phyloP scores from a whole-genome alignment of 64 coral and sea anemone genomes.

The Porites lutea region DNA sequence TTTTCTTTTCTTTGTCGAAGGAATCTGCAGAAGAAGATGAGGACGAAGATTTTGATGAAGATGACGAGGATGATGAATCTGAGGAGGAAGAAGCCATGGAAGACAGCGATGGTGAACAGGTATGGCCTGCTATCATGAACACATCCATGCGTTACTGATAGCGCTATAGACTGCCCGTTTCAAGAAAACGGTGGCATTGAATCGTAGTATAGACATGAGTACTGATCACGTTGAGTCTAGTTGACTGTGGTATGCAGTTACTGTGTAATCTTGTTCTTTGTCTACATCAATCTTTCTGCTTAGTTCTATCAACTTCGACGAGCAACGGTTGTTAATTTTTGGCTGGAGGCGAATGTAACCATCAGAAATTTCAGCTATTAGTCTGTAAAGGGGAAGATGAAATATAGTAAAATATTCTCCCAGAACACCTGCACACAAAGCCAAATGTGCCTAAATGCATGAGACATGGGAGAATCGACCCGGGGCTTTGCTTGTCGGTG shows the following conservation, averaged over 20 bases:
- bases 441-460: too few species aligned
- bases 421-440: too few species aligned
- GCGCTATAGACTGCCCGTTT: background rate
- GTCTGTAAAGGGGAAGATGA: background rate
- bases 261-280: background rate
- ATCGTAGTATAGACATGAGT: too few species aligned
- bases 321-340: background rate
- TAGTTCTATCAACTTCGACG: background rate
- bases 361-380: background rate
- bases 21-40: conserved; percentile 40
- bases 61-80: conserved; percentile 22
- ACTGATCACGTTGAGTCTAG: too few species aligned
- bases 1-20: background rate
- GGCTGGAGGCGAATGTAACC: background rate
- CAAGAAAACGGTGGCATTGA: too few species aligned
- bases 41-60: conserved; percentile 18
- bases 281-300: background rate
- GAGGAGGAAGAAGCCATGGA: conserved; percentile 67
- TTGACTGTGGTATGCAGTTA: too few species aligned
- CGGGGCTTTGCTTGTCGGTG: too few species aligned
- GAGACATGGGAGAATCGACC: background rate
- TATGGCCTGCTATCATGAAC: background rate
- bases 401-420: background rate
- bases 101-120: conserved; percentile 46
- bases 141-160: background rate